Conservation (phyloP, 2,888 invertebrate genomes). For the Podabrus alpinus region DNA sequence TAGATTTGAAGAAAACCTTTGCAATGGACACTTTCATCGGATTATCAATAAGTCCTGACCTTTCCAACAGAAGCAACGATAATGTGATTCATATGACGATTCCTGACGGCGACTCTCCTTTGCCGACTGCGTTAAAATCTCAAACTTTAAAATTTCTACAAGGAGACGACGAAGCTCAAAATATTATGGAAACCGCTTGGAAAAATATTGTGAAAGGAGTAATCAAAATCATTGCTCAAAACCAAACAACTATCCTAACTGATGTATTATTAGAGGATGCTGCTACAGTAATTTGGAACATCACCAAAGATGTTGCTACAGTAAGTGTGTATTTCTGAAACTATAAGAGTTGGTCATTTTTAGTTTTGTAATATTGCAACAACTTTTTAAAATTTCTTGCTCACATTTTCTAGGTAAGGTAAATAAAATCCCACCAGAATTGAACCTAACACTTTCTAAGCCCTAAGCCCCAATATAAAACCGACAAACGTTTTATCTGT, state of each 20-base stretch:
- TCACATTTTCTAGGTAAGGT: too few relatives aligned
- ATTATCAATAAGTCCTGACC: conserved; percentile 72
- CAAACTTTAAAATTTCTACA: conserved; percentile 49
- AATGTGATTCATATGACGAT: conserved; percentile 73
- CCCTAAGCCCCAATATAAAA: too few relatives aligned
- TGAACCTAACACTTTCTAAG: too few relatives aligned
- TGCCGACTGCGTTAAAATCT: conserved; percentile 68
- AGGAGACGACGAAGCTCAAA: conserved; percentile 35
- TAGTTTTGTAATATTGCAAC: too few relatives aligned
- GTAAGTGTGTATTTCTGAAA: conserved; percentile 48
- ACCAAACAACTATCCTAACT: conserved; percentile 46
- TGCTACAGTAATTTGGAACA: conserved; percentile 58
- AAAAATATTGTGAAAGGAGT: conserved; percentile 45
- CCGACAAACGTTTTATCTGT: too few relatives aligned
- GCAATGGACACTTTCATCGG: conserved; percentile 77
- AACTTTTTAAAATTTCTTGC: too few relatives aligned
- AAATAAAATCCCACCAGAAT: too few relatives aligned
- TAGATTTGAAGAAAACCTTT: conserved; percentile 66
- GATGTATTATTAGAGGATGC: conserved; percentile 57
- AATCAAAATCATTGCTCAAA: conserved; percentile 42
- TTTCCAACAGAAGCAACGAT: conserved; percentile 66
- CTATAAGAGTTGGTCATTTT: too few relatives aligned
- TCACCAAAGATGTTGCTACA: conserved; percentile 61
- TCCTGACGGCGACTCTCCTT: conserved; percentile 68
- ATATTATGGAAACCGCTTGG: conserved; percentile 32